phyloP scores from a whole-genome alignment of 1,140 invertebrate genomes.

The Drosophila pachea region DNA sequence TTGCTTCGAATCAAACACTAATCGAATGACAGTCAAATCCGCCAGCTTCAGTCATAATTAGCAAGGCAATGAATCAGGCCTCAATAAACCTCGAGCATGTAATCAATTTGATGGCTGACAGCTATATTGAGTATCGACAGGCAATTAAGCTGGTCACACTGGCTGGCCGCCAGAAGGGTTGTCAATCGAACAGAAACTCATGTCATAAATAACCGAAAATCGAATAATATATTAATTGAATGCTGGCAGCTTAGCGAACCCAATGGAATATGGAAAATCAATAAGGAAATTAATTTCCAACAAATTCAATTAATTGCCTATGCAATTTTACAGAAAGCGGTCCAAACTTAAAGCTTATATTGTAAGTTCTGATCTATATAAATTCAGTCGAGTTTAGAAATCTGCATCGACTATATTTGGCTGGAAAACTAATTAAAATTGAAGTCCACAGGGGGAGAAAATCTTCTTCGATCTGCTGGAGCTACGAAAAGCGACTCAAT shows the following conservation, averaged over 20 bases:
- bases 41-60: conserved; percentile 12
- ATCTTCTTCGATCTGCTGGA: too few relatives aligned
- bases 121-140: conserved; percentile 14
- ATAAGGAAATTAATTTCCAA: background rate
- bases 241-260: background rate
- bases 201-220: background rate
- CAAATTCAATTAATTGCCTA: background rate
- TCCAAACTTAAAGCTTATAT: background rate
- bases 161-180: background rate
- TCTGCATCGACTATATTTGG: too few relatives aligned
- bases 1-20: conserved; percentile 33
- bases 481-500: conserved; percentile 12
- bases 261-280: background rate
- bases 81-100: conserved; percentile 31
- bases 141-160: conserved; percentile 15
- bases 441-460: too few relatives aligned
- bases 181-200: background rate
- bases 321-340: background rate
- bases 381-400: too few relatives aligned
- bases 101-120: conserved; percentile 66
- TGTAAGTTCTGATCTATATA: too few relatives aligned
- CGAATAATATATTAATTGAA: background rate
- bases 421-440: too few relatives aligned
- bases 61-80: conserved; percentile 25
- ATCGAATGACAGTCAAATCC: conserved; percentile 9